Base-by-base conservation (phyloP, 2,888 invertebrate genomes). In the Pterostichus niger region DNA sequence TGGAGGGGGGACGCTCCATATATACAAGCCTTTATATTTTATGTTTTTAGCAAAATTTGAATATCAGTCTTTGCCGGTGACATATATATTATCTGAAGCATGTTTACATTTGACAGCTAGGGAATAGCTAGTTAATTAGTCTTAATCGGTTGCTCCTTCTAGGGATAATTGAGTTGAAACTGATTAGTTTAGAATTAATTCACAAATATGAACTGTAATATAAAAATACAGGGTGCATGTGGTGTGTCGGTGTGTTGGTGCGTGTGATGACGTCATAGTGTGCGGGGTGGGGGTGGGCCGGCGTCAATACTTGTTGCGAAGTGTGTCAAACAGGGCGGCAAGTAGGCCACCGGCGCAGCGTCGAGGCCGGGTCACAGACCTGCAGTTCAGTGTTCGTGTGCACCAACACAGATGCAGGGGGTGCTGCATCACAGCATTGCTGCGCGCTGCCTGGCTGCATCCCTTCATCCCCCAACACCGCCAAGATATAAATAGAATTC, bases 231-330 rank as follows among this genome's bases (percentile, higher is more conserved):
- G 40, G 75, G 35, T 49, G 59, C 13, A 35, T 24, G 13, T n/a
- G 10, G n/a, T 40, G 54, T 46, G 56, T 35, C 73, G 13, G 85
- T 86, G 87, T 90, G 89, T 90, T 90, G 90, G 87, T 90, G 90
- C 90, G 24, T 24, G 90, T 87, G 86, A 88, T 90, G 90, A 90
- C 90, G 90, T 90, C 90, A 90, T 89, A 86, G 85, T 85, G 85
- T 84, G 77, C 86, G 86, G 86, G 87, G 87, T 87, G 40, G 68
- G 87, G 87, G 86, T 86, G 17, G 2, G 64, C 33, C 64, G 35
- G 40, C 89, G 89, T 90, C 90, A 90, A 90, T 90, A 90, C 90
- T 90, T 90, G 90, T 90, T 90, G 90, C 90, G 89, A 90, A 89
- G 88, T 90, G 88, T 90, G 90, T 89, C 89, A 89, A 88, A 88